These are phyloP conservation scores for Neodontobutis hainanensis DNA, from an alignment of 2,113 vertebrate genomes.

Conservation along the genomic window DNA sequence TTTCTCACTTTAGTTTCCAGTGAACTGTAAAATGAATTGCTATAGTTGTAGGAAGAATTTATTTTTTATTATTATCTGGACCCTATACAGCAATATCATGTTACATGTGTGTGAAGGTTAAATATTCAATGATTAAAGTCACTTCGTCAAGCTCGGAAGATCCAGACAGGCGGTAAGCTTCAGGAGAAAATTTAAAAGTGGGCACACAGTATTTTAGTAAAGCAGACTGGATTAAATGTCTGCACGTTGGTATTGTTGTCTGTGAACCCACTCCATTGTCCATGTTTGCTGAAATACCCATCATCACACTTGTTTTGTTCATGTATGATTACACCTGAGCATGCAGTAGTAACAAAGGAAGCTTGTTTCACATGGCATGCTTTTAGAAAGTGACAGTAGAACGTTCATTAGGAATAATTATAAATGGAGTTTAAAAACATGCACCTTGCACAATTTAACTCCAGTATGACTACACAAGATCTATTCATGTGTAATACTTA, in stretches of 20 bases:
- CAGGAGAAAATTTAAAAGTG: neutral
- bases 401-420: neutral
- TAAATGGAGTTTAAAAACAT: too few species aligned
- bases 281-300: neutral
- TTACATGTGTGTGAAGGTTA: neutral
- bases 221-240: too few species aligned
- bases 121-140: neutral
- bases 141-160: neutral
- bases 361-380: conserved; percentile 7
- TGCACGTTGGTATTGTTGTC: neutral
- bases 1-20: neutral
- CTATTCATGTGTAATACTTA: neutral
- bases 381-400: neutral
- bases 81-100: neutral
- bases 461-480: neutral
- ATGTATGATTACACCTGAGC: conserved; percentile 20
- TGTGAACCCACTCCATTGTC: conserved; percentile 10
- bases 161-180: neutral
- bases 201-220: neutral
- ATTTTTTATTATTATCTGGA: too few species aligned
- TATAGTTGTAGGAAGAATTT: neutral
- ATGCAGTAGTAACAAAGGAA: conserved; percentile 27
- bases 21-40: too few species aligned
- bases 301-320: conserved; percentile 6
- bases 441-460: neutral